Evolutionary conservation across 2,888 invertebrate genomes (phyloP).

Genomic region (Halocaridina rubra): DNA sequence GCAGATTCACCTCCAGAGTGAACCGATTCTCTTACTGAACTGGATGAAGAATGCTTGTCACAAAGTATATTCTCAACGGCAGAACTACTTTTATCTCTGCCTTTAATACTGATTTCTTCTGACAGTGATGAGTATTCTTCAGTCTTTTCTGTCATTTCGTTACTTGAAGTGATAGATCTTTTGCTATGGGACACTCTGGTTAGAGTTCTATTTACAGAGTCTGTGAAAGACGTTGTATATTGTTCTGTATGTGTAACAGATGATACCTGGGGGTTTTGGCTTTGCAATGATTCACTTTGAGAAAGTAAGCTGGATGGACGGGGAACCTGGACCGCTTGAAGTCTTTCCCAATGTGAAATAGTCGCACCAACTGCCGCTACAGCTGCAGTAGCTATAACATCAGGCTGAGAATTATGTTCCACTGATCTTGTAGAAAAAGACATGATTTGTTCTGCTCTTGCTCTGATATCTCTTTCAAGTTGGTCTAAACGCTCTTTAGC

Average conservation of each 20-base stretch:
- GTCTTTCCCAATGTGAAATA: constrained; percentile 39
- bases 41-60: neutral
- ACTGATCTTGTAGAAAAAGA: constrained; percentile 5
- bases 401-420: constrained; percentile 14
- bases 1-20: neutral
- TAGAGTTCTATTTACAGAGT: neutral
- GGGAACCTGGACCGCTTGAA: neutral
- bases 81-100: constrained; percentile 15
- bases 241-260: neutral
- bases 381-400: constrained; percentile 51
- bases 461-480: constrained; percentile 45
- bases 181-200: neutral
- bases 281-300: neutral
- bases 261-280: neutral
- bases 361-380: constrained; percentile 54
- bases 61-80: neutral
- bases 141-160: neutral
- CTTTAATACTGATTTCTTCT: neutral
- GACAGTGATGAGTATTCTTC: constrained; percentile 6
- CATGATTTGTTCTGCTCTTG: constrained; percentile 41
- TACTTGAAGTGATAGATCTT: neutral
- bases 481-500: constrained; percentile 35
- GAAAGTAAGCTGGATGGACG: neutral
- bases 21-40: neutral
- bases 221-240: constrained; percentile 2